Evolutionary conservation across 2,888 invertebrate genomes (phyloP).

Genomic region (Clepsis dumicolana): DNA sequence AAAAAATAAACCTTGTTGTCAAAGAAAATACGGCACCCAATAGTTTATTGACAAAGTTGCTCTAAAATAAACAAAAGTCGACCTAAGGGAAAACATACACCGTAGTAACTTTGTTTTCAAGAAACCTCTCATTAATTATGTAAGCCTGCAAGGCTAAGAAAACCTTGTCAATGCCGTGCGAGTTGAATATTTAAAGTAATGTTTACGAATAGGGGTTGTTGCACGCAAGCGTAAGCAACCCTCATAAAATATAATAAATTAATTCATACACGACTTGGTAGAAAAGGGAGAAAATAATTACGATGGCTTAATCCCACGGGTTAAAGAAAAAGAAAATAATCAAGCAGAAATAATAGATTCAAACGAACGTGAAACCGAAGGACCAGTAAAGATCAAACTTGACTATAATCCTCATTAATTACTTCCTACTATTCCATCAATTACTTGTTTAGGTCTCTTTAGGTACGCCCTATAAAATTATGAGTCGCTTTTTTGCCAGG

Average conservation of each 20-base stretch:
- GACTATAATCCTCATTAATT: too few species aligned
- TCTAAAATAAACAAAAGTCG: background rate
- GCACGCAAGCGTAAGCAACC: constrained; percentile 21
- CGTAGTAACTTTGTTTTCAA: background rate
- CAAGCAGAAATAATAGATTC: too few species aligned
- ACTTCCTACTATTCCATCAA: too few species aligned
- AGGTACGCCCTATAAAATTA: too few species aligned
- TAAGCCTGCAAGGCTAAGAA: constrained; percentile 20
- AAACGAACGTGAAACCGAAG: too few species aligned
- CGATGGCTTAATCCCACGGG: constrained; percentile 8
- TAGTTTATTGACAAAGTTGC: background rate
- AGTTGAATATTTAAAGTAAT: constrained; percentile 23
- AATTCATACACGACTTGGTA: constrained; percentile 12
- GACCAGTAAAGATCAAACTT: too few species aligned
- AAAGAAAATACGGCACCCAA: background rate
- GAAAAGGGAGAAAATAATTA: background rate
- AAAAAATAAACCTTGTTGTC: background rate
- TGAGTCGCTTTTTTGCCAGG: background rate
- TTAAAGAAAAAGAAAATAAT: too few species aligned
- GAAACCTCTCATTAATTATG: constrained; percentile 11
- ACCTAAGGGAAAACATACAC: background rate
- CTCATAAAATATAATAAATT: constrained; percentile 3
- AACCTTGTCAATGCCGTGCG: constrained; percentile 29
- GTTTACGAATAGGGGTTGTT: constrained; percentile 1
- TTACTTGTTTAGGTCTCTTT: too few species aligned